phyloP scores from a whole-genome alignment of 2,797 vertebrate species.

The Ammospiza maritima region DNA sequence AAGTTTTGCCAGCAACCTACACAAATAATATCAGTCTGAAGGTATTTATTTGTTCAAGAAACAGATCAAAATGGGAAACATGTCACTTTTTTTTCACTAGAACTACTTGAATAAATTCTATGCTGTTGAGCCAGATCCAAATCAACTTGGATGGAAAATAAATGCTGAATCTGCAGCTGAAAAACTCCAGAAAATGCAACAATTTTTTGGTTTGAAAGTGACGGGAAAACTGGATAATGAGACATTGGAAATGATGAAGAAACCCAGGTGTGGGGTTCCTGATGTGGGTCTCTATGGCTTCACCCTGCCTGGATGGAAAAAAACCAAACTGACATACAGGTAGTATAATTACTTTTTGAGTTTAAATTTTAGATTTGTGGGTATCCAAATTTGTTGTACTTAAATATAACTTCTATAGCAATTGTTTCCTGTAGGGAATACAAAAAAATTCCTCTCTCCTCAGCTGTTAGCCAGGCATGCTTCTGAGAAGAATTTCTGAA shows the following conservation, averaged over 20 bases:
- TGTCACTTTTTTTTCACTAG: slow-evolving; percentile 67
- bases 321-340: slow-evolving; percentile 88
- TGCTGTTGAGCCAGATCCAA: slow-evolving; percentile 73
- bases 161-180: slow-evolving; percentile 31
- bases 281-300: slow-evolving; percentile 81
- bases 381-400: neutral
- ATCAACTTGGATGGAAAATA: slow-evolving; percentile 61
- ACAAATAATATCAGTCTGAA: neutral
- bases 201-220: slow-evolving; percentile 84
- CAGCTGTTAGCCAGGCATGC: neutral
- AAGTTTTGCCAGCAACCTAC: neutral
- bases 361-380: neutral
- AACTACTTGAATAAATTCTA: slow-evolving; percentile 86
- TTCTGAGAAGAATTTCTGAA: neutral
- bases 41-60: neutral
- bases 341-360: slow-evolving; percentile 46
- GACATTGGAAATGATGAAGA: slow-evolving; percentile 88
- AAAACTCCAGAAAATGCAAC: slow-evolving; percentile 91
- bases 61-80: neutral
- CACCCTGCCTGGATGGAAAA: slow-evolving; percentile 81
- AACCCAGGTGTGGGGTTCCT: slow-evolving; percentile 88
- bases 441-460: neutral
- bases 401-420: neutral
- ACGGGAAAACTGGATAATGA: slow-evolving; percentile 82
- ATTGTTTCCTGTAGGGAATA: neutral